These are phyloP conservation scores for Helicoverpa assulta DNA, from an alignment of 2,888 invertebrate species.

Conservation along the genomic window DNA sequence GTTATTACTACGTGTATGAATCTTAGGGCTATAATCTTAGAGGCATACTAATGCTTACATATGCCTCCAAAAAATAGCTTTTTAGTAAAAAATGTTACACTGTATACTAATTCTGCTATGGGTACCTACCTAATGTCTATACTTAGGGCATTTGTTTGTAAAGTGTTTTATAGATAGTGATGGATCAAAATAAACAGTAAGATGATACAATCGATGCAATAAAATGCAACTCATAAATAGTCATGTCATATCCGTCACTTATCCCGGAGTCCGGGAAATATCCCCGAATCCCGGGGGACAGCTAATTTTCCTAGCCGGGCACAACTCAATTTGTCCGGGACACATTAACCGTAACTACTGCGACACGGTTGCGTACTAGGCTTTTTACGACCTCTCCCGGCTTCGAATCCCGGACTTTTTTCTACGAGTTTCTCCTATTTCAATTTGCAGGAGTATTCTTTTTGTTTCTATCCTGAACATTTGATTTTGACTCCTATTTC, in stretches of 20 bases:
- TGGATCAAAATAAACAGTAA: constrained; percentile 25
- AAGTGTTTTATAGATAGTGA: constrained; percentile 1
- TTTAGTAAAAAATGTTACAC: no score
- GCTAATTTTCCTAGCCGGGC: constrained; percentile 86
- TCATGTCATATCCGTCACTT: constrained; percentile 65
- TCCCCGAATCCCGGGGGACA: constrained; percentile 75
- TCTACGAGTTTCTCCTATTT: constrained; percentile 80
- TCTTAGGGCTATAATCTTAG: no score
- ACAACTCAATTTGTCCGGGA: constrained; percentile 88
- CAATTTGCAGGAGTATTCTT: constrained; percentile 85
- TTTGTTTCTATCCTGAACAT: constrained; percentile 54
- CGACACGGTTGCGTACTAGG: constrained; percentile 83
- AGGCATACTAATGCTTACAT: not conserved
- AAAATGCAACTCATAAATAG: constrained; percentile 61
- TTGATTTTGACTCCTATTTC: constrained; percentile 46
- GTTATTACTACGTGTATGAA: no score
- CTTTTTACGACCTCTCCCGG: constrained; percentile 83
- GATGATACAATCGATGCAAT: constrained; percentile 45
- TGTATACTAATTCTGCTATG: no score
- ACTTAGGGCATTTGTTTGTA: not conserved
- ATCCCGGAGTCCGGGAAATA: constrained; percentile 55
- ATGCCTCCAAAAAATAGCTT: not conserved
- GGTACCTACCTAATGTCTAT: no score
- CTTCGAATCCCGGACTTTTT: constrained; percentile 77
- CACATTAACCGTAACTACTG: constrained; percentile 88